Percentiles rank a stretch among this genome's conserved stretches.
Evolutionary conservation across 1,140 invertebrate genomes (phyloP).

Genomic region (Myzus persicae): DNA sequence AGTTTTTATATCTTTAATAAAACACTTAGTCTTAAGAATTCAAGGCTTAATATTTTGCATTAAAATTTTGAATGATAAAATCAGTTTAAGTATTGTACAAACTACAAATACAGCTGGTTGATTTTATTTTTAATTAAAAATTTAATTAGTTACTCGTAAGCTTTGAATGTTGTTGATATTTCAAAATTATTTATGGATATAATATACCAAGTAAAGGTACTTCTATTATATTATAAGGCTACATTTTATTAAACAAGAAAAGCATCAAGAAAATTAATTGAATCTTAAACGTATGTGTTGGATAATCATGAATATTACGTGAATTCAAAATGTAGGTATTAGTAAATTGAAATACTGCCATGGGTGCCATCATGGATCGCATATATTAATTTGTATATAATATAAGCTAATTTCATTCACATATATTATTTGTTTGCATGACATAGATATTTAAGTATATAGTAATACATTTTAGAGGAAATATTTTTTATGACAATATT

Average conservation of each 20-base stretch:
- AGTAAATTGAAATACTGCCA: background rate
- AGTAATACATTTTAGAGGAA: background rate
- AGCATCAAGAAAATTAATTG: background rate
- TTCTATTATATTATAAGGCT: background rate
- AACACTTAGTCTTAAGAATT: background rate
- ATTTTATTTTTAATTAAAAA: constrained; percentile 17
- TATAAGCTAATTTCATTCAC: background rate
- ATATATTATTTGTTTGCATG: too few relatives aligned
- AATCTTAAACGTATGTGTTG: background rate
- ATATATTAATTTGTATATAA: background rate
- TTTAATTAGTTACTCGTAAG: background rate
- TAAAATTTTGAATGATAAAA: background rate
- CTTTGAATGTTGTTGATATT: background rate
- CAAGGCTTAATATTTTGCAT: background rate
- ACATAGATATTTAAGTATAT: background rate
- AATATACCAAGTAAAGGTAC: background rate
- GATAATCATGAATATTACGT: background rate
- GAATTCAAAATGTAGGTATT: background rate
- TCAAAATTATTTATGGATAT: constrained; percentile 4
- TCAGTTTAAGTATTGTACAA: background rate
- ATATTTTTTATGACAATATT: background rate
- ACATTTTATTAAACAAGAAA: background rate
- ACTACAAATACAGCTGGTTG: background rate
- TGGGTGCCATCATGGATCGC: background rate
- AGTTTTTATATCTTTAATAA: background rate